phyloP scores from a whole-genome alignment of 2,888 invertebrate species.

The Leptogaster cylindrica region DNA sequence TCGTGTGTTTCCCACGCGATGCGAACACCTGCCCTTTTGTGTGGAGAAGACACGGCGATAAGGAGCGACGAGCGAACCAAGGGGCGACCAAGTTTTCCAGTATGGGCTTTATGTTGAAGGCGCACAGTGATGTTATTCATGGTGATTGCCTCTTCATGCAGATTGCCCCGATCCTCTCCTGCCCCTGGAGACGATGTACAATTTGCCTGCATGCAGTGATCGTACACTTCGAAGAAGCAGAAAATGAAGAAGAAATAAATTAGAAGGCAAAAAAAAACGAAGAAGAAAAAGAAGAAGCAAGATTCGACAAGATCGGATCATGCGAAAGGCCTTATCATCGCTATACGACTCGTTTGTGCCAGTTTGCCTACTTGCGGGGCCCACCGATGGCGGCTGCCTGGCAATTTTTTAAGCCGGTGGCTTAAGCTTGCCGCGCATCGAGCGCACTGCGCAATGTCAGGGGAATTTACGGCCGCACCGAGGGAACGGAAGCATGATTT shows the following conservation, averaged over 20 bases:
- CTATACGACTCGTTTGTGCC: constrained; percentile 19
- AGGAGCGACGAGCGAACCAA: constrained; percentile 23
- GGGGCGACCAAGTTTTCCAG: constrained; percentile 5
- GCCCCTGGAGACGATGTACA: no score
- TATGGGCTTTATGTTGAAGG: no score
- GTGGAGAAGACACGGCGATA: constrained; percentile 12
- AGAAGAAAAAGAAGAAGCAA: not conserved
- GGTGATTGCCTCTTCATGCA: constrained; percentile 21
- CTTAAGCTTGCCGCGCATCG: not conserved
- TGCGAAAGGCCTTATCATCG: constrained; percentile 2
- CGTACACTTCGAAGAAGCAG: no score
- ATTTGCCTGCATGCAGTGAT: no score
- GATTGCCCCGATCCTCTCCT: not conserved
- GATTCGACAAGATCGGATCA: not conserved
- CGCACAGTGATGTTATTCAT: constrained; percentile 16
- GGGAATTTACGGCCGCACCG: constrained; percentile 33
- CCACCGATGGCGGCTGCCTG: not conserved
- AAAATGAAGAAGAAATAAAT: no score
- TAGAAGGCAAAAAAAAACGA: no score
- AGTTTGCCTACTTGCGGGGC: constrained; percentile 13
- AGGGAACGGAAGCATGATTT: constrained; percentile 42
- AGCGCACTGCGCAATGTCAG: constrained; percentile 30
- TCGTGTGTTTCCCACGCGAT: constrained; percentile 64
- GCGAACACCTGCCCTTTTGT: constrained; percentile 61
- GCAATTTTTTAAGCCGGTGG: not conserved